These are phyloP conservation scores for Botia almorhae DNA, from an alignment of 2,797 vertebrate species.

Conservation along the genomic window DNA sequence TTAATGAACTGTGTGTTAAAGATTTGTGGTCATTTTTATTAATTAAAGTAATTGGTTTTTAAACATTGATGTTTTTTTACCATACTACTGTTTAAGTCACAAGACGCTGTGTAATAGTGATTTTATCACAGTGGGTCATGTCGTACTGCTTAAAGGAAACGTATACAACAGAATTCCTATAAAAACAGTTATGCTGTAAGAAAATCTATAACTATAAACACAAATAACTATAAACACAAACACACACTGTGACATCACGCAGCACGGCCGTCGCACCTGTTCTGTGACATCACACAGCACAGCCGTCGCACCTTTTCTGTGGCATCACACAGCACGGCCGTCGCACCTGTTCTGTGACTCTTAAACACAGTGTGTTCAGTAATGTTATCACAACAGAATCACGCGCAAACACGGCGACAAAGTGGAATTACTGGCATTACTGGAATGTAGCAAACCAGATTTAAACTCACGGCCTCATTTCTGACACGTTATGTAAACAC, in stretches of 20 bases:
- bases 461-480: background rate
- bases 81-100: background rate
- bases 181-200: too few species aligned
- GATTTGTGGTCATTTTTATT: background rate
- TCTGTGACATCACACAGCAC: background rate
- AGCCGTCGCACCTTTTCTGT: background rate
- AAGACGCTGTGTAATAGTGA: background rate
- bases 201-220: too few species aligned
- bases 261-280: background rate
- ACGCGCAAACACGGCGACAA: background rate
- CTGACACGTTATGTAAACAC: background rate
- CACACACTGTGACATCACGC: background rate
- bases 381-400: slow-evolving; percentile 29
- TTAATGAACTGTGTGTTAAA: too few species aligned
- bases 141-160: background rate
- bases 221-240: background rate
- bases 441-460: slow-evolving; percentile 12
- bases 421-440: slow-evolving; percentile 21
- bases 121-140: background rate
- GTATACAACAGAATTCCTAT: too few species aligned
- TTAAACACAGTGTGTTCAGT: background rate
- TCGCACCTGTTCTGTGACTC: background rate
- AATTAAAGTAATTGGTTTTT: background rate
- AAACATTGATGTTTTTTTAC: background rate
- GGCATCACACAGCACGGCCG: background rate